Base-by-base conservation (phyloP, 1,140 invertebrate species). In the Drosophila trapezifrons region DNA sequence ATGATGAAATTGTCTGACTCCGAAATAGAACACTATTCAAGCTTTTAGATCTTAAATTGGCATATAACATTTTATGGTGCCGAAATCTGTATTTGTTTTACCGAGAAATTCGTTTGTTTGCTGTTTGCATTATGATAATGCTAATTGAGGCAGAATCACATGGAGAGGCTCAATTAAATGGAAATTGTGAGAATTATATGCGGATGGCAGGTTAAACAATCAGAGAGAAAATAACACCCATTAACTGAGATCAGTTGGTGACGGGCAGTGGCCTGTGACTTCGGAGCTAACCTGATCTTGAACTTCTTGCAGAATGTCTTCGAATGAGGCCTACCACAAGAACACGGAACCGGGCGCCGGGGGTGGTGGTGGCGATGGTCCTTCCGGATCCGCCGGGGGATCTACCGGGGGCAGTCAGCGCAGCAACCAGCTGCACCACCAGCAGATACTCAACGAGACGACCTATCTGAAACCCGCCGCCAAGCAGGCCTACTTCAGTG, bases 401-500 rank as follows among this genome's bases (percentile, higher is more conserved):
- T 13, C 35, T 22, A 38, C 35, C 38, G 37, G 74, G 9, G 46
- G 69, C 32, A 75, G 71, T 58, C 65, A 66, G 60, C 54, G 76
- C 12, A 76, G 40, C 35, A 82, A 43, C 20, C 70, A 78, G 13
- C 46, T 57, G 29, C 70, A 80, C 46, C 89, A 78, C 35, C 76
- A 86, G 47, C 76, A 82, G 58, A 74, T 83, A 37, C 72, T 89
- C 15, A 87, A 91, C 76, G 90, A 91, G 59, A 89, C 65, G 9
- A 90, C 89, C 52, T 91, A 90, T 62, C 66, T 91, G 29, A 91
- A 91, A 65, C 81, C 81, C 15, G 70, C 63, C 29, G 64, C 84
- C 27, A 91, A 90, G 46, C 90, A 91, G 59, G 90, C 95, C 3
- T 95, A 95, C 78, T 95, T 95, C 90, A 93, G 94, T 7, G 93